Conservation (phyloP, 1,140 invertebrate genomes). For the fruit fly (Drosophila melanogaster) region Release_6_plus_ISO1_MT NT_033777.3:17889001-17889500, state of each 20-base stretch:
- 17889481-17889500: conserved; percentile 30
- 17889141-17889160: conserved; percentile 19
- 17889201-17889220: background rate
- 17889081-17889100: too few relatives aligned
- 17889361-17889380: conserved; percentile 11
- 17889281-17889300: conserved; percentile 56
- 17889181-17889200: conserved; percentile 1
- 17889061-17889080: too few relatives aligned
- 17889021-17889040: too few relatives aligned
- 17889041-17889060: too few relatives aligned
- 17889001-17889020: too few relatives aligned
- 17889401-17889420: conserved; percentile 58
- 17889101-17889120: background rate
- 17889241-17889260: conserved; percentile 4
- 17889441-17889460: background rate
- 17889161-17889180: conserved; percentile 15
- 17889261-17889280: conserved; percentile 40
- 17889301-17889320: conserved; percentile 13
- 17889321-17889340: conserved; percentile 24
- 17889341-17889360: conserved; percentile 35
- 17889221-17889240: conserved; percentile 22
- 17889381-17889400: conserved; percentile 25
- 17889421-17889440: conserved; percentile 35
- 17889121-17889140: background rate
- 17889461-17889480: conserved; percentile 1